Base-by-base conservation (phyloP, 2,113 vertebrate genomes). In the Chaetorhynchus papuensis region DNA sequence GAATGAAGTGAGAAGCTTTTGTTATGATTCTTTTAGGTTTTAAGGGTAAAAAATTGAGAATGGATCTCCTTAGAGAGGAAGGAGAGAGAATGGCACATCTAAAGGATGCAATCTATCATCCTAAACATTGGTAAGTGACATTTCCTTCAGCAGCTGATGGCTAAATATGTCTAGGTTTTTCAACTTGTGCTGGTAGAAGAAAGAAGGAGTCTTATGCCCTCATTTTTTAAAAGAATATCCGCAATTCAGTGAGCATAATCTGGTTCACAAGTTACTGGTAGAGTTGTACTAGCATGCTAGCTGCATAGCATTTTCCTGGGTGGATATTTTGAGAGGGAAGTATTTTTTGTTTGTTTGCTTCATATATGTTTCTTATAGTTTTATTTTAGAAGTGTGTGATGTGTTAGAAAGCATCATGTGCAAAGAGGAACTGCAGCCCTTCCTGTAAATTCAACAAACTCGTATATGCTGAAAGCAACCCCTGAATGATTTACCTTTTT, bases 1-100 rank as follows among this genome's bases (percentile, higher is more conserved):
- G 53, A 92, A 97, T 96, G 78, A 94, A 96, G 90, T 96, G 96
- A 95, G 88, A 93, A 89, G 76, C 80, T 94, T 96, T 93, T 96
- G 92, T 95, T 92, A 96, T 96, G 94, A 94, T 93, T 97, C 90
- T 94, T 97, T 88, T 78, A 95, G 92, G 90, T 86, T 95, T 96
- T 96, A 95, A 92, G 87, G 54, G 71, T 93, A 89, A 95, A 96
- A 97, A 94, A 86, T 77, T 90, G 95, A 95, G 94, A 96, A 95
- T 94, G 92, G 52, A 96, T 95, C 89, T 96, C 92, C 95, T 95
- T 78, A 78, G 92, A 94, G 94, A 96, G 93, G 93, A 95, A 96
- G 61, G 74, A 94, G 78, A 93, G 93, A 90, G 85, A 97, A 95
- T 92, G 86, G 89, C 89, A 92, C 64, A 94, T 94, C 83, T 95